Evolutionary conservation across 2,113 vertebrate genomes (phyloP), one percentile per base, ranked within the genome.

Genomic region (Pterocles burchelli): DNA sequence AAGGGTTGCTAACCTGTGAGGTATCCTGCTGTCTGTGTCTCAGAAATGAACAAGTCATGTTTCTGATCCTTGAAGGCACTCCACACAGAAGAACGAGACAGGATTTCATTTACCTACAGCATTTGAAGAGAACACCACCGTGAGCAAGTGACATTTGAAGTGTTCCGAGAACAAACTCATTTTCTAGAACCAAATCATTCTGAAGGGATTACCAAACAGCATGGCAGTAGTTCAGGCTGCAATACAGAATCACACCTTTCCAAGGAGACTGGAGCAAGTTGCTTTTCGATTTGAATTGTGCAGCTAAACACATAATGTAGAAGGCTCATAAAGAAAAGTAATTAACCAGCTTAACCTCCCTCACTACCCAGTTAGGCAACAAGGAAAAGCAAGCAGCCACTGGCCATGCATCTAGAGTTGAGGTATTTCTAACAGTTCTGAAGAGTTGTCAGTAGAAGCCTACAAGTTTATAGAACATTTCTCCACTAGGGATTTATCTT

Each of bases 61-160:
- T 99, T 99, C 98, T 99, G 99, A 99, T 99, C 99, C 99, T 99
- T 99, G 98, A 99, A 99, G 99, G 99, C 99, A 98, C 99, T 99
- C 99, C 99, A 99, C 91, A 99, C 98, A 73, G 99, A 98, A 96
- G 99, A 99, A 97, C 97, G 99, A 66, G 99, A 98, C 89, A 99
- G 98, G 96, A 99, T 99, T 98, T 99, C 99, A 97, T 99, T 99
- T 90, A 99, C 99, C 99, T 99, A 84, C 8, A 97, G 82, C 43
- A 96, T 76, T 59, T 52, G 54, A 68, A 68, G 57, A 93, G 29
- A 74, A 48, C 4, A 86, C 66, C 46, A 66, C 29, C 51, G 22
- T 89, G 26, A 96, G 28, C 26, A 83, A 65, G 46, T 6, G 8
- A 45, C n/a, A 58, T 24, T 34, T 61, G 11, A 65, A 2, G 19